Conservation (phyloP, 2,113 vertebrate species). For the Apaloderma vittatum region DNA sequence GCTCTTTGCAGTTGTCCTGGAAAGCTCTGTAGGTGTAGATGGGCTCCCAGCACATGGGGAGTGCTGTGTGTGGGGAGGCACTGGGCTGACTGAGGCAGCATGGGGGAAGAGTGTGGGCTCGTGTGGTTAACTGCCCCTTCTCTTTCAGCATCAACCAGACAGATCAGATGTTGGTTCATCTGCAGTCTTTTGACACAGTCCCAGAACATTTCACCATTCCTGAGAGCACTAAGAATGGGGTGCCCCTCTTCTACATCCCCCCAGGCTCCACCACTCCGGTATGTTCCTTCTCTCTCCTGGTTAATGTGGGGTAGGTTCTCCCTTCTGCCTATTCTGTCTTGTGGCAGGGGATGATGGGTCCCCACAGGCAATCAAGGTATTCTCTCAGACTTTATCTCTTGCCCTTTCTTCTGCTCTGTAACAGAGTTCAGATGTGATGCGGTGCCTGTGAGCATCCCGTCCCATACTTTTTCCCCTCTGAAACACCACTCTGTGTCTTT, state of each 20-base stretch:
- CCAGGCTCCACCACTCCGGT: conserved; percentile 96
- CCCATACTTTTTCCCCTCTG: neutral
- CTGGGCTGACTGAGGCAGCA: neutral
- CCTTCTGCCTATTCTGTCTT: neutral
- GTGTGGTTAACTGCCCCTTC: neutral
- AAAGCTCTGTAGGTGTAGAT: neutral
- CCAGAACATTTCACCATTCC: conserved; percentile 97
- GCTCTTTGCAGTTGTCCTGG: neutral
- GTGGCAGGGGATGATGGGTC: neutral
- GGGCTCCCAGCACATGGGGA: neutral
- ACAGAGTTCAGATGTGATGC: neutral
- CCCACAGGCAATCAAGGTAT: neutral
- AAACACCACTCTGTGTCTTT: neutral
- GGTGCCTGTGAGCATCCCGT: neutral
- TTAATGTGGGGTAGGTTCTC: neutral
- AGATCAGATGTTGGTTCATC: conserved; percentile 97
- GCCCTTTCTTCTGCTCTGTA: neutral
- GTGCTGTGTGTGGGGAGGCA: neutral
- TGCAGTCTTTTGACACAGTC: conserved; percentile 95
- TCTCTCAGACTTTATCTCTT: neutral
- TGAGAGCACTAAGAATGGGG: conserved; percentile 97
- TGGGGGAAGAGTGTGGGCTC: neutral
- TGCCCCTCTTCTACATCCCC: conserved; percentile 97
- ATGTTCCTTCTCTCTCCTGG: neutral
- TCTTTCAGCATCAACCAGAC: conserved; percentile 94